Percentiles rank a stretch among this genome's conserved stretches.
Evolutionary conservation across 2,888 invertebrate species (phyloP).

Genomic region (Geophilus truncorum): DNA sequence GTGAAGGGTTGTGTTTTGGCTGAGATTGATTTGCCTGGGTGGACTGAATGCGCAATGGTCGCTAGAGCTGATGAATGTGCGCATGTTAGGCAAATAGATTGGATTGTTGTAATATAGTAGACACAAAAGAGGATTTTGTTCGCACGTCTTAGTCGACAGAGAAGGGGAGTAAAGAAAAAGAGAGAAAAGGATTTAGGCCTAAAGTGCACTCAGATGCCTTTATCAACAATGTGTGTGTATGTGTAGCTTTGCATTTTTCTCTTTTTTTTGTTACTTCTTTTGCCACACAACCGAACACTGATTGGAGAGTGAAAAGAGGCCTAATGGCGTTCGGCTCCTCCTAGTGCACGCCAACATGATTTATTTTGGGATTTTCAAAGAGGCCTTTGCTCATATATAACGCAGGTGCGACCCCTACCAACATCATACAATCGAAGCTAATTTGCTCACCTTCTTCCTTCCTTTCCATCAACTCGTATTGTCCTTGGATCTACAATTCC

Average conservation of each 20-base stretch:
- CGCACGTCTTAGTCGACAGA: neutral
- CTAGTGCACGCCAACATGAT: neutral
- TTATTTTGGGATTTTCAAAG: constrained; percentile 10
- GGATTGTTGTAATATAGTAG: constrained; percentile 10
- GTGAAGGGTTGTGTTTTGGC: neutral
- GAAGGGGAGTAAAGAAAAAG: neutral
- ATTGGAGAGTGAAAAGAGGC: constrained; percentile 10
- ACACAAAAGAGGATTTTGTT: constrained; percentile 10
- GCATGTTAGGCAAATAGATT: constrained; percentile 2
- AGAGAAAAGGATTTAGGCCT: constrained; percentile 16
- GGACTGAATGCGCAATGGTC: neutral
- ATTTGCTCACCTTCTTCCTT: constrained; percentile 10
- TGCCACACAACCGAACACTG: constrained; percentile 10
- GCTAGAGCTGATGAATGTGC: neutral
- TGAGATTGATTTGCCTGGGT: constrained; percentile 1
- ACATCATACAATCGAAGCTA: constrained; percentile 10
- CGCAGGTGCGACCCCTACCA: constrained; percentile 10
- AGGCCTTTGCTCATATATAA: constrained; percentile 10
- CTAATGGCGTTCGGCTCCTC: constrained; percentile 4
- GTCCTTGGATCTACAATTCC: neutral
- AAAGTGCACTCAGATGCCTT: constrained; percentile 20
- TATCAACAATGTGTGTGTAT: neutral
- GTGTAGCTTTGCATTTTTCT: constrained; percentile 5
- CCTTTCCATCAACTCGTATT: constrained; percentile 2
- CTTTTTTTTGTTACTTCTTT: neutral